phyloP scores from a whole-genome alignment of 2,797 vertebrate genomes.

The Melopsittacus undulatus region DNA sequence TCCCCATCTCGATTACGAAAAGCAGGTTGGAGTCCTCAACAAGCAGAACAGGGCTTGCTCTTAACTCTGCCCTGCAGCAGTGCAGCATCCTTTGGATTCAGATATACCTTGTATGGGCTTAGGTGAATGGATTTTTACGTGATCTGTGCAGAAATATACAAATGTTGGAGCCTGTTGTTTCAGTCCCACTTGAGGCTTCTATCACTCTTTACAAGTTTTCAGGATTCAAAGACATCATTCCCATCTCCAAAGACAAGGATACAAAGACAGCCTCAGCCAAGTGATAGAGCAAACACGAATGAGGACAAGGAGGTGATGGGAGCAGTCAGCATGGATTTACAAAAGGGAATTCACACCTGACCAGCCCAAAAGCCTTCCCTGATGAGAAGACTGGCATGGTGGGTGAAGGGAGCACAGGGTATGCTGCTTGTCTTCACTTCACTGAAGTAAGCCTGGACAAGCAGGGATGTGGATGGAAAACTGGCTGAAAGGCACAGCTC shows the following conservation, averaged over 20 bases:
- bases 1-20: neutral
- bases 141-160: neutral
- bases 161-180: neutral
- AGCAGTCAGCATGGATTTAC: neutral
- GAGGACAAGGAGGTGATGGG: neutral
- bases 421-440: neutral
- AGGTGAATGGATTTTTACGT: neutral
- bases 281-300: neutral
- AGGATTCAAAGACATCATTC: neutral
- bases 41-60: neutral
- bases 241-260: neutral
- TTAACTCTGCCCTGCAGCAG: neutral
- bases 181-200: neutral
- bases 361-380: neutral
- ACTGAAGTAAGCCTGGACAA: neutral
- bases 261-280: neutral
- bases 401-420: neutral
- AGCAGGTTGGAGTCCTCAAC: neutral
- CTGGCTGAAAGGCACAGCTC: neutral
- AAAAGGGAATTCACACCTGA: neutral
- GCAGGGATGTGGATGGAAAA: neutral
- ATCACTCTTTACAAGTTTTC: neutral
- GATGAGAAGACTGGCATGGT: neutral
- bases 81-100: neutral
- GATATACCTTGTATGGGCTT: neutral